phyloP scores from a whole-genome alignment of 2,888 invertebrate species.

The Cinara cedri region DNA sequence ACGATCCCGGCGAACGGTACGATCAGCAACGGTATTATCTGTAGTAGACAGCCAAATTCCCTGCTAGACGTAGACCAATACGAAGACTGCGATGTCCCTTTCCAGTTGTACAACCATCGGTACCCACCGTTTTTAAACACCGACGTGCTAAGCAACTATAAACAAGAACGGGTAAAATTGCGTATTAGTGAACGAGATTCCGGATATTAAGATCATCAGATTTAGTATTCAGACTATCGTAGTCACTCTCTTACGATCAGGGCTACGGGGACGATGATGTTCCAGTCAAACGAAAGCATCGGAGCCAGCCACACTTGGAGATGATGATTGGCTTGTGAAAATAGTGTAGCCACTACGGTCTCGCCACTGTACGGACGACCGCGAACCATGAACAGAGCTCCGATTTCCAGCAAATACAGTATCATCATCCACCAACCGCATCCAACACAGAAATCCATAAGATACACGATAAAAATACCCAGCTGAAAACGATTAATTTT shows the following conservation, averaged over 20 bases:
- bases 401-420: slow-evolving; percentile 76
- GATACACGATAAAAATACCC: slow-evolving; percentile 82
- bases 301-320: slow-evolving; percentile 71
- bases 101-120: slow-evolving; percentile 73
- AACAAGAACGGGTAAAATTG: not conserved
- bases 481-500: slow-evolving; percentile 64
- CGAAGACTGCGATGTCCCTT: slow-evolving; percentile 67
- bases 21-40: slow-evolving; percentile 76
- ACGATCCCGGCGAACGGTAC: slow-evolving; percentile 77
- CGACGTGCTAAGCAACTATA: slow-evolving; percentile 71
- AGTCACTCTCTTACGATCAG: slow-evolving; percentile 73
- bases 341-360: slow-evolving; percentile 70
- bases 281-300: slow-evolving; percentile 84
- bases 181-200: not conserved
- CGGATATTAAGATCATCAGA: not conserved
- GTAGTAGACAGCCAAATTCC: slow-evolving; percentile 77
- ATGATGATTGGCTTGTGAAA: slow-evolving; percentile 64
- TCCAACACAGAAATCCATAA: slow-evolving; percentile 81
- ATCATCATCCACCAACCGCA: slow-evolving; percentile 88
- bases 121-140: slow-evolving; percentile 75
- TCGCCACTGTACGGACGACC: slow-evolving; percentile 87
- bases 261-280: slow-evolving; percentile 81
- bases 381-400: slow-evolving; percentile 84
- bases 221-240: not conserved
- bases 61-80: slow-evolving; percentile 84